Conservation (phyloP, 2,888 invertebrate genomes). For the Crepidodera aurea region DNA sequence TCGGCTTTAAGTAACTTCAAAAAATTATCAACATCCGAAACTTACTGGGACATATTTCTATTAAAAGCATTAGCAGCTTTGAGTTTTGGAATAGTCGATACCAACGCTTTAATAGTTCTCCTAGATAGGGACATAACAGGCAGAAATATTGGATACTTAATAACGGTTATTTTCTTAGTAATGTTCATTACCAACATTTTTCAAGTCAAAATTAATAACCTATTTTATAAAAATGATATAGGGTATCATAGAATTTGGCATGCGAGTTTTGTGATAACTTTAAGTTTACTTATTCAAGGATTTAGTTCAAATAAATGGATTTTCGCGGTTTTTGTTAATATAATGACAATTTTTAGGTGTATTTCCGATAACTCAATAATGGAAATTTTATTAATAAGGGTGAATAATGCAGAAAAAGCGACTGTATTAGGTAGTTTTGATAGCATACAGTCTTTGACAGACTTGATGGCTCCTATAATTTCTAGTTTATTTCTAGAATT, state of each 20-base stretch:
- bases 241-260: constrained; percentile 11
- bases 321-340: not conserved
- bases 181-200: not conserved
- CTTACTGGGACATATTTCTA: constrained; percentile 17
- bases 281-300: not conserved
- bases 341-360: not conserved
- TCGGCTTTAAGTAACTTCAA: constrained; percentile 2
- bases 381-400: constrained; percentile 18
- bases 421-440: constrained; percentile 18
- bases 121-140: not conserved
- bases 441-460: constrained; percentile 22
- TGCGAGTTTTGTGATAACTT: not conserved
- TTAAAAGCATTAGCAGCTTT: constrained; percentile 7
- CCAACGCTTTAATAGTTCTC: constrained; percentile 1
- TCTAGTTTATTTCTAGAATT: constrained; percentile 4
- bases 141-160: constrained; percentile 9
- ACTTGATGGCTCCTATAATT: constrained; percentile 12
- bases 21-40: constrained; percentile 5
- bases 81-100: constrained; percentile 7
- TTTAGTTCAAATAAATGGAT: constrained; percentile 1
- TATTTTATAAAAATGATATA: constrained; percentile 5
- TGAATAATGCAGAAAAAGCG: constrained; percentile 14
- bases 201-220: constrained; percentile 5
- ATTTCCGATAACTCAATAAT: constrained; percentile 1
- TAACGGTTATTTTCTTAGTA: not conserved